Base-by-base conservation (phyloP, 2,888 invertebrate genomes). In the Bembecia ichneumoniformis region DNA sequence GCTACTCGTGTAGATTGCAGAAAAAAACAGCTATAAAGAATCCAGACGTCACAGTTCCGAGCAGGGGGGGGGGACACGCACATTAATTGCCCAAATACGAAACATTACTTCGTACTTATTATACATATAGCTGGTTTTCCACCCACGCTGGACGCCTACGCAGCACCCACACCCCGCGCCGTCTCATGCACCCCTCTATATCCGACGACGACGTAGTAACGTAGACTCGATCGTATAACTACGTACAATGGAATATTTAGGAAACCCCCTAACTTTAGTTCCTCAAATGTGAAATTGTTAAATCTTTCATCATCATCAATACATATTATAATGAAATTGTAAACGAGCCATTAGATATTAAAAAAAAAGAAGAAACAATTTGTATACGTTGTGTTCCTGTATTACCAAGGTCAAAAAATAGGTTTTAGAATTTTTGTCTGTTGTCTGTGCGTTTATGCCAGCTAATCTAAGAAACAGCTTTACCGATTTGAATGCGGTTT, bases 81-180 rank as follows among this genome's bases (percentile, higher is more conserved):
- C 68, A 71, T 71, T 77, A 74, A 76, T 76, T 76, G 71, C 65
- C 70, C 66, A 73, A 77, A 76, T 66, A 68, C 70, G 72, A 75
- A 74, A 62, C 61, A 65, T 67, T 68, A 58, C 55, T 59, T 59
- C 7, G 57, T 56, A 52, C 51, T 4, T 20, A 16, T 45, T 50
- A 53, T 57, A 55, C 48, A 59, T 66, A 66, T 67, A 68, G 71
- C 63, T 65, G 68, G 58, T 56, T 71, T 70, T 61, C 74, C 77
- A 72, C 79, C 80, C 17, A 75, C 73, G 66, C 64, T 28, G 44
- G 47, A 48, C 61, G 62, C 72, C 72, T 61, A 70, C 72, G 66
- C 64, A 43, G 52, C 60, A 55, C 59, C 62, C 55, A 60, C 54
- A 48, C 45, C 58, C 54, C 59, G 59, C 61, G 66, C 67, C 34